Evolutionary conservation across 1,140 invertebrate species (phyloP).

Genomic region (Panagrolaimus sp.): DNA sequence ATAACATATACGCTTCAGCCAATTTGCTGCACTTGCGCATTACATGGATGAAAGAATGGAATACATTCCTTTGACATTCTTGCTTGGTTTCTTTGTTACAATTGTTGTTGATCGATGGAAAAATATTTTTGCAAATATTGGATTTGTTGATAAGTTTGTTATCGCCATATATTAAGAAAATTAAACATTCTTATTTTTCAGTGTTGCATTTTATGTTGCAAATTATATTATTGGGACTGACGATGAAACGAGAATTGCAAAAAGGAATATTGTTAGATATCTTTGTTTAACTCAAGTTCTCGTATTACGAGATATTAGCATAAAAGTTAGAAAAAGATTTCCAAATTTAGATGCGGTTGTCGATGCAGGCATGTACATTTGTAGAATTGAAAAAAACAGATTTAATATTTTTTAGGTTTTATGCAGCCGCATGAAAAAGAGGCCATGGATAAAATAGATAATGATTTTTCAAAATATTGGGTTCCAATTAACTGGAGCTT

Average conservation of each 20-base stretch:
- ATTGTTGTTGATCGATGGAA: constrained; percentile 47
- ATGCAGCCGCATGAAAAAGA: constrained; percentile 29
- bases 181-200: background rate
- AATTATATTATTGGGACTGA: constrained; percentile 18
- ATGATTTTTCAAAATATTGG: constrained; percentile 34
- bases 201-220: constrained; percentile 14
- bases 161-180: background rate
- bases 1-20: background rate
- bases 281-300: constrained; percentile 67
- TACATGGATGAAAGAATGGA: constrained; percentile 25
- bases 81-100: constrained; percentile 37
- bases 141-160: constrained; percentile 52
- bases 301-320: constrained; percentile 72
- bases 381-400: background rate
- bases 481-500: constrained; percentile 45
- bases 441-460: constrained; percentile 29
- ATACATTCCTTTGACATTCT: constrained; percentile 32
- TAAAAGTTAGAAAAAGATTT: constrained; percentile 81
- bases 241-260: background rate
- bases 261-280: constrained; percentile 67
- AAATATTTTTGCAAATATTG: constrained; percentile 50
- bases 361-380: constrained; percentile 67
- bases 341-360: constrained; percentile 79
- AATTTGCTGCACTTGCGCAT: constrained; percentile 22
- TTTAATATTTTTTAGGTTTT: constrained; percentile 23